These are phyloP conservation scores for Lithobates pipiens DNA, from an alignment of 2,797 vertebrate species.

Conservation along the genomic window DNA sequence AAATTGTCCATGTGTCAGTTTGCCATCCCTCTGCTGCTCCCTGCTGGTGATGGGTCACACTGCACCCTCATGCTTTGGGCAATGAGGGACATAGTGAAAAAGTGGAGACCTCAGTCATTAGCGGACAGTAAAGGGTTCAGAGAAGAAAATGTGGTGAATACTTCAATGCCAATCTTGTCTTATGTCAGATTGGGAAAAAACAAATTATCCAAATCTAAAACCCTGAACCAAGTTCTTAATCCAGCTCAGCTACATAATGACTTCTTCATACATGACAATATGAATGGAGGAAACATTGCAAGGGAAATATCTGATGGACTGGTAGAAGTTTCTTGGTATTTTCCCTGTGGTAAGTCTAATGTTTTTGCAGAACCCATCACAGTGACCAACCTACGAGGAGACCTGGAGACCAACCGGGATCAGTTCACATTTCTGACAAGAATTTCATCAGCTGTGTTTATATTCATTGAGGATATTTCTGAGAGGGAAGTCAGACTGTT, in stretches of 20 bases:
- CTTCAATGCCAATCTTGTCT: slow-evolving; percentile 68
- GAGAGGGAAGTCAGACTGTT: slow-evolving; percentile 70
- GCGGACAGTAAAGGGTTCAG: slow-evolving; percentile 47
- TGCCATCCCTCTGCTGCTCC: no score
- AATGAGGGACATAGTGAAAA: slow-evolving; percentile 66
- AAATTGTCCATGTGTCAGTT: no score
- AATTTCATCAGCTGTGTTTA: slow-evolving; percentile 80
- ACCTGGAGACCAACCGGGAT: slow-evolving; percentile 73
- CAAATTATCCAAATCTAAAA: slow-evolving; percentile 80
- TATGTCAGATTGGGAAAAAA: slow-evolving; percentile 69
- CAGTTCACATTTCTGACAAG: slow-evolving; percentile 77
- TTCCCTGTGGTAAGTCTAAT: slow-evolving; percentile 70
- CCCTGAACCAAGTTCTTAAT: slow-evolving; percentile 77
- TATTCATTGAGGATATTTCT: slow-evolving; percentile 79
- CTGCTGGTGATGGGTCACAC: no score
- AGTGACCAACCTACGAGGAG: slow-evolving; percentile 81
- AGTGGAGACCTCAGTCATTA: slow-evolving; percentile 70
- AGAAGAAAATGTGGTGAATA: slow-evolving; percentile 75
- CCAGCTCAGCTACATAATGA: slow-evolving; percentile 71
- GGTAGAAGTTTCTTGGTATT: slow-evolving; percentile 82
- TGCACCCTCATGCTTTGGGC: no score
- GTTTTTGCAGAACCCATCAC: slow-evolving; percentile 79
- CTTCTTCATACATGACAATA: slow-evolving; percentile 72
- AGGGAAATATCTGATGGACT: slow-evolving; percentile 74
- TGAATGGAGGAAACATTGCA: slow-evolving; percentile 14